These are phyloP conservation scores for Parotia lawesii DNA, from an alignment of 2,113 vertebrate species.

Conservation along the genomic window DNA sequence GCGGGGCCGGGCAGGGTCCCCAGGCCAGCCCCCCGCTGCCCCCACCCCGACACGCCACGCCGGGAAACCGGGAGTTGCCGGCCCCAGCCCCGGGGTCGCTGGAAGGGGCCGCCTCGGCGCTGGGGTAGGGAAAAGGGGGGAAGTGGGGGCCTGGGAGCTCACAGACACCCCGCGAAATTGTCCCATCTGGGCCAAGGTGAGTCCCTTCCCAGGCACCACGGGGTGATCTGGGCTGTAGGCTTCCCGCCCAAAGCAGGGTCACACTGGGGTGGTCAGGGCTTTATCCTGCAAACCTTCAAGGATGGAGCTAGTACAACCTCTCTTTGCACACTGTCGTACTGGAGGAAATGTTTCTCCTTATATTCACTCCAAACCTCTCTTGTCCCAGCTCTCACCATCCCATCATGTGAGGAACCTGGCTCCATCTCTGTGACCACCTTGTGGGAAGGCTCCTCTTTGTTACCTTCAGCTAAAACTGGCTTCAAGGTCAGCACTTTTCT, in stretches of 20 bases:
- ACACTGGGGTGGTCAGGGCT: neutral
- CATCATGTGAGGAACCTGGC: neutral
- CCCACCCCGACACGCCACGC: neutral
- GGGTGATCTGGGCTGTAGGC: neutral
- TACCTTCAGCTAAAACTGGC: neutral
- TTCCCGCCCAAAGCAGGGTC: neutral
- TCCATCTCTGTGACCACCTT: neutral
- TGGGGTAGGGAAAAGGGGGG: too few species aligned
- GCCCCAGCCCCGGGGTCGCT: accelerated
- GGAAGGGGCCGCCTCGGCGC: neutral
- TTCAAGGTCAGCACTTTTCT: neutral
- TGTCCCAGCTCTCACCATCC: neutral
- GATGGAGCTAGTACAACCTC: neutral
- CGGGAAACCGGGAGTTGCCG: neutral
- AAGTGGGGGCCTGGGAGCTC: accelerated
- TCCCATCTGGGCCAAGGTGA: neutral
- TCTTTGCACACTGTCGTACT: neutral
- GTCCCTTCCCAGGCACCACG: neutral
- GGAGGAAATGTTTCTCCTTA: neutral
- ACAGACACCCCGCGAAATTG: neutral
- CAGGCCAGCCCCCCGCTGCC: neutral
- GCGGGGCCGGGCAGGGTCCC: slow-evolving; percentile 22
- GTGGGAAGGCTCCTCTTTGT: neutral
- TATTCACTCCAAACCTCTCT: neutral
- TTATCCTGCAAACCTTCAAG: neutral